Conservation (phyloP, 2,113 vertebrate genomes). For the Acrocephalus arundinaceus region DNA sequence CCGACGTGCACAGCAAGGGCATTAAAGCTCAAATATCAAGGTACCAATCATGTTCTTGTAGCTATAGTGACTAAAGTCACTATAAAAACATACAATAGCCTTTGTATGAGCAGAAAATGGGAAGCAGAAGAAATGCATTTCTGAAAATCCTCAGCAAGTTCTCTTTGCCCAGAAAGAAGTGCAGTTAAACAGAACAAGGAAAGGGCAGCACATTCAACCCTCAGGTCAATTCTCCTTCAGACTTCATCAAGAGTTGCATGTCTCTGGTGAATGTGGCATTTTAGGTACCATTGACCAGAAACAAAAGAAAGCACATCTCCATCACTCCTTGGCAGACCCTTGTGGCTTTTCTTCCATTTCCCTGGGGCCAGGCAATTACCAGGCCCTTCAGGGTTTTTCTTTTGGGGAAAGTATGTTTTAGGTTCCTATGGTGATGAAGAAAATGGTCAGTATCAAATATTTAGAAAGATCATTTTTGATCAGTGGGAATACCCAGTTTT, state of each 20-base stretch:
- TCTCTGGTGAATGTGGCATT: not conserved
- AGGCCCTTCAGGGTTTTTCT: not conserved
- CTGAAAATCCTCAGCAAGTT: not conserved
- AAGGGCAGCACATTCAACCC: not conserved
- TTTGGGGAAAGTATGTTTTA: not conserved
- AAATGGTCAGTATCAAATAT: not conserved
- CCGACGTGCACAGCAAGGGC: not conserved
- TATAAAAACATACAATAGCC: not conserved
- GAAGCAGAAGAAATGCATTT: not conserved
- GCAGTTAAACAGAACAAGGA: not conserved
- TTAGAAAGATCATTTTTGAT: not conserved
- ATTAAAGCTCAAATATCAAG: not conserved
- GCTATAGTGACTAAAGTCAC: not conserved
- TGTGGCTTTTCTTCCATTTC: not conserved
- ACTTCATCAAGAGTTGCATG: not conserved
- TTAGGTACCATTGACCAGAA: not conserved
- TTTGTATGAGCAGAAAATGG: not conserved
- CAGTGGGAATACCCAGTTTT: not conserved
- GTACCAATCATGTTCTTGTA: not conserved
- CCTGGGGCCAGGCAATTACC: not conserved
- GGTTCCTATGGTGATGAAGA: not conserved
- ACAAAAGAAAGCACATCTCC: not conserved
- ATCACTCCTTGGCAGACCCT: not conserved
- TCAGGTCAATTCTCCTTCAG: not conserved
- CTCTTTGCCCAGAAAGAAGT: not conserved